Percentiles rank a stretch among this genome's conserved stretches.
Evolutionary conservation across 2,113 vertebrate species (phyloP).

Genomic region (Chaetodon trifascialis): DNA sequence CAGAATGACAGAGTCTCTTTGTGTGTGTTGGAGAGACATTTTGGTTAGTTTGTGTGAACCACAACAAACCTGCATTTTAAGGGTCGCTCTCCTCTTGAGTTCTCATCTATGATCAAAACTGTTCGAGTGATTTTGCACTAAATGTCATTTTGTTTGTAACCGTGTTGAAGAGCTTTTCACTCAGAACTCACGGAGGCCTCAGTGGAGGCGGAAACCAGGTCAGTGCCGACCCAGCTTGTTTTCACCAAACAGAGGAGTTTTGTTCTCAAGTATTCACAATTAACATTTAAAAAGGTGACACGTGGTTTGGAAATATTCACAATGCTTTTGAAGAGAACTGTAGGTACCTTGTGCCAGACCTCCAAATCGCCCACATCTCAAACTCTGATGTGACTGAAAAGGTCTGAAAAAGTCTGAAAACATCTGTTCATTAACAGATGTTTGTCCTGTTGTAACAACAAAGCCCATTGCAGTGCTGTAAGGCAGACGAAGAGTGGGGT

Average conservation of each 20-base stretch:
- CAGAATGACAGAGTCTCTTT: conserved; percentile 36
- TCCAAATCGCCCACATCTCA: background rate
- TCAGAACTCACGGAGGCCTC: conserved; percentile 30
- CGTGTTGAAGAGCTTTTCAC: conserved; percentile 65
- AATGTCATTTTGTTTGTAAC: conserved; percentile 42
- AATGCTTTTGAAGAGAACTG: conserved; percentile 24
- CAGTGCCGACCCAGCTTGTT: conserved; percentile 38
- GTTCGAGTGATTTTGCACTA: conserved; percentile 60
- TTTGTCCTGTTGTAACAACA: background rate
- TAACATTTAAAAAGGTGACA: conserved; percentile 48
- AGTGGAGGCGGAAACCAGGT: conserved; percentile 26
- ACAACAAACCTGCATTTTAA: conserved; percentile 34
- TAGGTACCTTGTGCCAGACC: background rate
- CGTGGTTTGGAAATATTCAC: background rate
- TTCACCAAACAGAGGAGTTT: conserved; percentile 51
- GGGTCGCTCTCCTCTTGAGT: conserved; percentile 38
- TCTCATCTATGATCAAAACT: conserved; percentile 46
- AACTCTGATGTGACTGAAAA: conserved; percentile 2
- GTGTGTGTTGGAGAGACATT: conserved; percentile 1
- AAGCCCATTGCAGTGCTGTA: background rate
- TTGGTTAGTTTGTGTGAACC: background rate
- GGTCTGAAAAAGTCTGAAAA: too few species aligned
- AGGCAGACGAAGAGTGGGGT: too few species aligned
- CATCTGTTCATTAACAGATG: conserved; percentile 3
- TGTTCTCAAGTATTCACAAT: conserved; percentile 37